Base-by-base conservation (phyloP, 37 sponge, comb jelly and placozoan species). In the Petrosia ficiformis region DNA sequence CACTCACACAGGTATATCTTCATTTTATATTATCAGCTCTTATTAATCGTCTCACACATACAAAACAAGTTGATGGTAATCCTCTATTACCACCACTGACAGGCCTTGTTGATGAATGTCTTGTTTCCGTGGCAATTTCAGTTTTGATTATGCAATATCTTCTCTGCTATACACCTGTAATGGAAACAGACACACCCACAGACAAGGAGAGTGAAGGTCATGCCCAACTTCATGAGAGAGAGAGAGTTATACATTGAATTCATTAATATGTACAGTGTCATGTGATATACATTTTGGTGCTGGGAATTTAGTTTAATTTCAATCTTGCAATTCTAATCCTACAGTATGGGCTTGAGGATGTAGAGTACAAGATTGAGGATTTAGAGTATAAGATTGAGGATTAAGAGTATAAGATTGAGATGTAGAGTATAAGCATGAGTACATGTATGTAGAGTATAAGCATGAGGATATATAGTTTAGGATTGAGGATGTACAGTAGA, bases 111-210 rank as follows among this genome's bases (percentile, higher is more conserved):
- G 82, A 84, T 37, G 44, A 72, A 29, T 59, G 72, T 60, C 60
- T 84, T 1, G 57, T 90, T 39, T 35, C 28, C 22, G 22, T 81
- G 39, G 68, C 75, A 6, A 77, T 80, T 3, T 72, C 86, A 33
- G 71, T 75, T 40, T 77, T 73, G 22, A 16, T 90, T 33, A 66
- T 82, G 0, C 91, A 85, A 63, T 86, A 37, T 65, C 79, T 86
- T 6, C 73, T 78, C 40, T 68, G 83, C 28, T 54, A 29, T 32
- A 39, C 86, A 2, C 74, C 86, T 4, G 69, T 40, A 31, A 61
- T 64, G 73, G 78, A 77, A 2, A 25, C 44, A 16, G 54, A 48
- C 14, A 48, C 14, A 14, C 14, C 8, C 8, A 48, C 54, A 19
- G 54, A 48, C 54, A 19, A 8, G 14, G 54, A 19, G 54, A 14